Evolutionary conservation across 1,140 invertebrate genomes (phyloP), one percentile per base, ranked within the genome.

Genomic region (Sminthurinus signatus): DNA sequence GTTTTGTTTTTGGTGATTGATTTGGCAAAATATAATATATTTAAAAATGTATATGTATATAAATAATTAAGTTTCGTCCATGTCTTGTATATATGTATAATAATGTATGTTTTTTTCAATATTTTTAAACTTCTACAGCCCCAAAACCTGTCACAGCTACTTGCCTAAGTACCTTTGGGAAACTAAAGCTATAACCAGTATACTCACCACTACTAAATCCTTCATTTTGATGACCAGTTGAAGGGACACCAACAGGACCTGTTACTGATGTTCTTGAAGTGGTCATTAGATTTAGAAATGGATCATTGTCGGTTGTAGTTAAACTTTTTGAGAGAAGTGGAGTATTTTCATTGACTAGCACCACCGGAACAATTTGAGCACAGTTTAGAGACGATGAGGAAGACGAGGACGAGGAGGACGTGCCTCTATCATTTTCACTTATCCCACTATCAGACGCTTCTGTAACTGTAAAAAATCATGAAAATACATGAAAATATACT

Each of bases 41-140:
- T 36, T 15, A 36, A 36, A 8, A 36, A 36, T 15, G 15, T 8
- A 8, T 36, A 5, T 36, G 15, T 15, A 36, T 36, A 36, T 5
- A 36, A 5, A 36, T 36, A 5, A 36, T 15, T 36, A 36, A 36
- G 32, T 36, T 36, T 36, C 32, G 5, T 36, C 15, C 32, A 5
- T 36, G 32, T 36, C 23, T 48, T 8, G 4, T 5, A 48, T 5
- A 48, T 23, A 19, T 48, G 17, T 48, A 36, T 36, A 36, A 36
- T 5, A 8, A 48, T 12, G 19, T 48, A 8, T 48, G 44, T 19
- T 48, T 8, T 48, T 48, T 48, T 19, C 44, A 48, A n/a, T 48
- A n/a, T n/a, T n/a, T 48, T 60, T 65, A 71, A 42, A 71, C 62
- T 60, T 71, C 70, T 12, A 71, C 67, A 57, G 70, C 70, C 21